Evolutionary conservation across 2,888 invertebrate genomes (phyloP).

Genomic region (Dolichopus griseipennis): DNA sequence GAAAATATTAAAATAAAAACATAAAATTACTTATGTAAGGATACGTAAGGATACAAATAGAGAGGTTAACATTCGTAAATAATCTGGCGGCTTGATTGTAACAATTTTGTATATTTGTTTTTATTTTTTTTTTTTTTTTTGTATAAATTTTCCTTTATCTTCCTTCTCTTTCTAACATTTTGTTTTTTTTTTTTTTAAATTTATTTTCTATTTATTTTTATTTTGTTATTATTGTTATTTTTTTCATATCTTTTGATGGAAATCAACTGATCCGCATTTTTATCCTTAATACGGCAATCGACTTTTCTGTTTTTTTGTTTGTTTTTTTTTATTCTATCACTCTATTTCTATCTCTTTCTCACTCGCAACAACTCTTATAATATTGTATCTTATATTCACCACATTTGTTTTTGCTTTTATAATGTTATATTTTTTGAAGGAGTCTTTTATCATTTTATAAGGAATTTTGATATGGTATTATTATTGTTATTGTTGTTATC

Average conservation of each 20-base stretch:
- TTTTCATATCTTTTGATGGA: constrained; percentile 2
- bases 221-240: neutral
- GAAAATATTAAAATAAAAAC: neutral
- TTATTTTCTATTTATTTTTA: neutral
- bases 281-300: constrained; percentile 6
- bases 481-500: neutral
- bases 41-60: neutral
- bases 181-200: too few relatives aligned
- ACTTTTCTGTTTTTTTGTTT: neutral
- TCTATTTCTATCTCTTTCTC: too few relatives aligned
- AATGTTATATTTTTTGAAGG: too few relatives aligned
- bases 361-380: too few relatives aligned
- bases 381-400: too few relatives aligned
- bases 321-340: neutral
- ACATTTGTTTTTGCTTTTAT: too few relatives aligned
- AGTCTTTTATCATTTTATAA: neutral
- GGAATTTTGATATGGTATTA: neutral
- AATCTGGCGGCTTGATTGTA: constrained; percentile 6
- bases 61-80: constrained; percentile 6
- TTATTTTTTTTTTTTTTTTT: too few relatives aligned
- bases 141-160: too few relatives aligned
- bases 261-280: constrained; percentile 5
- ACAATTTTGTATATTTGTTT: neutral
- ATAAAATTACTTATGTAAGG: neutral
- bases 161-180: too few relatives aligned